Percentiles rank a stretch among this genome's conserved stretches.
Evolutionary conservation across 2,797 vertebrate genomes (phyloP).

Genomic region (Acanthornis magna): DNA sequence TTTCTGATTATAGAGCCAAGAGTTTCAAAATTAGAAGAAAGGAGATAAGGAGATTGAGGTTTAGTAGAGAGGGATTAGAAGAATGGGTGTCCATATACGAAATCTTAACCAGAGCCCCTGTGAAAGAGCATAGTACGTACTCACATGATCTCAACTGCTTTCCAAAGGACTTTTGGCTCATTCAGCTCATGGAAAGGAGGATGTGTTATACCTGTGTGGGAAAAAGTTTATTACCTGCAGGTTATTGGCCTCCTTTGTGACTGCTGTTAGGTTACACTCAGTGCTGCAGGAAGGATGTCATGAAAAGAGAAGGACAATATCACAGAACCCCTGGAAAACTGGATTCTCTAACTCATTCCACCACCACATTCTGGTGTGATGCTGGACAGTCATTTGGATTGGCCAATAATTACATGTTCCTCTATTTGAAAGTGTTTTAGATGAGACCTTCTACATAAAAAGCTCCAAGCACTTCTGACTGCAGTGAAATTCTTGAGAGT

Average conservation of each 20-base stretch:
- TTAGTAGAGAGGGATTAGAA: background rate
- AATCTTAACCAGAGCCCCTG: background rate
- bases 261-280: background rate
- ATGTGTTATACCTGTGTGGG: background rate
- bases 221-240: background rate
- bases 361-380: background rate
- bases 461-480: background rate
- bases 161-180: background rate
- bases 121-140: background rate
- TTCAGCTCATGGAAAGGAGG: background rate
- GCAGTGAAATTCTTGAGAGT: background rate
- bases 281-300: background rate
- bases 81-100: background rate
- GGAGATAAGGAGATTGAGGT: background rate
- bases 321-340: background rate
- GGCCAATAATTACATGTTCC: background rate
- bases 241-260: background rate
- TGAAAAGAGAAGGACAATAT: background rate
- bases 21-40: background rate
- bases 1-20: background rate
- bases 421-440: background rate
- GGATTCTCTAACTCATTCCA: background rate
- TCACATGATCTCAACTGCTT: background rate
- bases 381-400: background rate
- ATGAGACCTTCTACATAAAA: background rate